These are phyloP conservation scores for Tetramorium bicarinatum DNA, from an alignment of 2,888 invertebrate species.

Conservation along the genomic window DNA sequence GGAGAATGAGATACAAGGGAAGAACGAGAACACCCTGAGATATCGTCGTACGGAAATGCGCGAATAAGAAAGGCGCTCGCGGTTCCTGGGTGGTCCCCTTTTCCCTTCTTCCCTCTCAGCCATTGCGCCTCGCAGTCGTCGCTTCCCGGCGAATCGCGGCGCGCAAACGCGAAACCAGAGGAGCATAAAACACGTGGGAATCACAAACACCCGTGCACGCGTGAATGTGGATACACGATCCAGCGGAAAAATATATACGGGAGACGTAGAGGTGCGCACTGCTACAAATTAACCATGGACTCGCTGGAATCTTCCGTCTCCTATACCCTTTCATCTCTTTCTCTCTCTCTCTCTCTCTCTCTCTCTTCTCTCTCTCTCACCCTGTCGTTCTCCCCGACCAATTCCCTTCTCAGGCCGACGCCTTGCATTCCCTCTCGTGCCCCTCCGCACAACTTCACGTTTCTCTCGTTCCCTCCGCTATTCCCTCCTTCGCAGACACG, in stretches of 20 bases:
- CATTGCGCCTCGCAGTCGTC: not conserved
- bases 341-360: conserved; percentile 23
- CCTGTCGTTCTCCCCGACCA: conserved; percentile 27
- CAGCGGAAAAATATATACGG: conserved; percentile 34
- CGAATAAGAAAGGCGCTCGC: conserved; percentile 39
- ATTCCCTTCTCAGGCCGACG: conserved; percentile 41
- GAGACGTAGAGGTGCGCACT: conserved; percentile 47
- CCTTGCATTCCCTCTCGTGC: conserved; percentile 14
- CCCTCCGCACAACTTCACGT: not conserved
- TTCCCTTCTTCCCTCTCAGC: not conserved
- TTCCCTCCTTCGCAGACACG: conserved; percentile 33
- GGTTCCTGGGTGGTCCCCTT: conserved; percentile 46
- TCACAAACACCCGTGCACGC: conserved; percentile 32
- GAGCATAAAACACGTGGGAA: conserved; percentile 61
- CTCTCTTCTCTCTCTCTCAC: not conserved
- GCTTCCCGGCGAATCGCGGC: conserved; percentile 47
- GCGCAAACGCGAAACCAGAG: conserved; percentile 59
- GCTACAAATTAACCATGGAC: conserved; percentile 69
- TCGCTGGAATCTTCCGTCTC: conserved; percentile 64
- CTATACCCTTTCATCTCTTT: conserved; percentile 29
- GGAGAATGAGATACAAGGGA: not conserved
- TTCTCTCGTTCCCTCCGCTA: not conserved
- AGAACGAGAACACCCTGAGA: conserved; percentile 9
- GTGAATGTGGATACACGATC: conserved; percentile 23
- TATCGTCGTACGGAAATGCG: conserved; percentile 18